A percentile compares a stretch with the other conserved stretches of the same genome.
Evolutionary conservation across 2,888 invertebrate species (phyloP).

Genomic region (Heliconius ethilla): DNA sequence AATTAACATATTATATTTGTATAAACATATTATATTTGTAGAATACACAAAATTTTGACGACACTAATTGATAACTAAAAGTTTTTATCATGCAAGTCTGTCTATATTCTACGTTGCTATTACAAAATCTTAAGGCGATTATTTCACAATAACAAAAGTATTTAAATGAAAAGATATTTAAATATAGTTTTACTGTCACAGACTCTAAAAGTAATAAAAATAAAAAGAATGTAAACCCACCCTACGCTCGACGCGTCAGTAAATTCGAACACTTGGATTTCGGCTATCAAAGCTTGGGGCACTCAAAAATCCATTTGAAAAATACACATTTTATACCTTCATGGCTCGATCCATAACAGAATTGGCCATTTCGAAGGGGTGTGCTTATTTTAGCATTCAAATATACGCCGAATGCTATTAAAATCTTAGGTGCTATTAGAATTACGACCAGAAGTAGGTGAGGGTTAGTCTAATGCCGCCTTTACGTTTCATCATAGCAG

Average conservation of each 20-base stretch:
- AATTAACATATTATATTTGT: too few relatives aligned
- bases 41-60: background rate
- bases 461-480: constrained; percentile 61
- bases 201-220: constrained; percentile 60
- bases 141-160: constrained; percentile 27
- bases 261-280: constrained; percentile 77
- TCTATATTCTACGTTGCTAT: constrained; percentile 45
- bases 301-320: constrained; percentile 82
- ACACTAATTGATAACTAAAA: background rate
- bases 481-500: constrained; percentile 59
- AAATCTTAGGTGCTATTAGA: constrained; percentile 59
- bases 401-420: constrained; percentile 53
- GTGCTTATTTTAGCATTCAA: constrained; percentile 58
- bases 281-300: constrained; percentile 75
- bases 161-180: constrained; percentile 57
- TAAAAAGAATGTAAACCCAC: constrained; percentile 71
- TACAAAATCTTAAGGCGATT: constrained; percentile 38
- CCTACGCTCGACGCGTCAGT: constrained; percentile 61
- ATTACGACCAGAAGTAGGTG: constrained; percentile 58
- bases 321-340: constrained; percentile 71
- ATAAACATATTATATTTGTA: too few relatives aligned
- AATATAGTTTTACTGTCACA: constrained; percentile 72
- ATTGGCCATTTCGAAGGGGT: constrained; percentile 64
- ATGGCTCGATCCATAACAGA: constrained; percentile 55
- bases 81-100: background rate